Evolutionary conservation across 1,140 invertebrate species (phyloP), one percentile per base, ranked within the genome.

Genomic region (Micrasema minimum): DNA sequence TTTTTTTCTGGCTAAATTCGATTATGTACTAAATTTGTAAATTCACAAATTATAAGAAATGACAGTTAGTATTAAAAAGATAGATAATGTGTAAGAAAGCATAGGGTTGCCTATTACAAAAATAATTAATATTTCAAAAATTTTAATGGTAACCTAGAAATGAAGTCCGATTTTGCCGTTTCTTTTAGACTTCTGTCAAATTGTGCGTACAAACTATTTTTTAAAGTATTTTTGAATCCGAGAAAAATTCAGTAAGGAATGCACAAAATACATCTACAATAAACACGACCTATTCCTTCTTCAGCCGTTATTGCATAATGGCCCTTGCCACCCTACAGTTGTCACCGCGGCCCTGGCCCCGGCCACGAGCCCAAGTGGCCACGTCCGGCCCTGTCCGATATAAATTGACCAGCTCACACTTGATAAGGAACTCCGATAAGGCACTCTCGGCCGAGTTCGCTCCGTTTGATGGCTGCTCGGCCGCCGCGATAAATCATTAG

Each of bases 341-440:
- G 11, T 38, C 11, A 1, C 1, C 5, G 12, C 6, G 10, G 2
- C 7, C 53, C 51, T 31, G 26, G 23, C n/a, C 26, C n/a, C n/a
- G n/a, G n/a, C n/a, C n/a, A n/a, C n/a, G n/a, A n/a, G n/a, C n/a
- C n/a, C n/a, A n/a, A n/a, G n/a, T n/a, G n/a, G n/a, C n/a, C n/a
- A n/a, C n/a, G n/a, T n/a, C 53, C 53, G 53, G n/a, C 53, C 14
- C 53, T 57, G 53, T 5, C 26, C 53, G 53, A 35, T 16, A 57
- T 57, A 35, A 64, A 65, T 71, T 62, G 61, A 65, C 18, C 57
- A 37, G 35, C 69, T 46, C 55, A 69, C 66, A 59, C 53, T 70
- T 53, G 69, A 71, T 71, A 65, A 71, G 45, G 26, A 51, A 71
- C 16, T 11, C 37, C 69, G 57, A 71, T 71, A 71, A 71, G 43